Base-by-base conservation (phyloP, 2,113 vertebrate genomes). In the Elgaria multicarinata region DNA sequence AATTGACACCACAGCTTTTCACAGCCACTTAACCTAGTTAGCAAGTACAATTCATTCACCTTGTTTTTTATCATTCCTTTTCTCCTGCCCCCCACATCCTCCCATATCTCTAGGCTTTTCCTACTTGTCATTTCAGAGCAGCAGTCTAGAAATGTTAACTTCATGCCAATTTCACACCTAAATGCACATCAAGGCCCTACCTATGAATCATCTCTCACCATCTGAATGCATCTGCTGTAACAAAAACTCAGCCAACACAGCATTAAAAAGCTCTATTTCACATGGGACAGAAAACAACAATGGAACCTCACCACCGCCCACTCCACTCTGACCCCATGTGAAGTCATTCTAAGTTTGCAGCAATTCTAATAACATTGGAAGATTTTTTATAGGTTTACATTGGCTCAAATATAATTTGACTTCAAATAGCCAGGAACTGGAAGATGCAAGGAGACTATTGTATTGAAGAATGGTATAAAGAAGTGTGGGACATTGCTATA, bases 31-130 rank as follows among this genome's bases (percentile, higher is more conserved):
- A 64, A 39, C 33, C 80, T 83, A 75, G 36, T 76, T 55, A 53
- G 50, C 2, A 64, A 71, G 24, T 3, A 2, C 31, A 6, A 24
- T 58, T 82, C 1, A 0, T 50, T 39, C 13, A 42, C 7, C 62
- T 88, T 36, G 74, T 79, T 4, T 36, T 76, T 39, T 10, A 3
- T 9, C 66, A 77, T 67, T 55, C 83, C 39, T 24, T 76, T n/a
- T 24, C 1, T 0, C 0, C 2, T 26, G 58, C 36, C 1, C 10
- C 39, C 39, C 9, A 3, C 58, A 26, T 64, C n/a, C 36, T 26
- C 26, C 89, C 87, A 62, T 62, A 46, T 42, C 71, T 81, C 77
- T 71, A 81, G 66, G 77, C 39, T 42, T 44, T 31, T 14, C 64
- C 53, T 80, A 53, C 50, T 50, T 78, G 46, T 13, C 50, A 62